Evolutionary conservation across 2,113 vertebrate genomes (phyloP), one percentile per base, ranked within the genome.

Genomic region (Clarias batrachus): DNA sequence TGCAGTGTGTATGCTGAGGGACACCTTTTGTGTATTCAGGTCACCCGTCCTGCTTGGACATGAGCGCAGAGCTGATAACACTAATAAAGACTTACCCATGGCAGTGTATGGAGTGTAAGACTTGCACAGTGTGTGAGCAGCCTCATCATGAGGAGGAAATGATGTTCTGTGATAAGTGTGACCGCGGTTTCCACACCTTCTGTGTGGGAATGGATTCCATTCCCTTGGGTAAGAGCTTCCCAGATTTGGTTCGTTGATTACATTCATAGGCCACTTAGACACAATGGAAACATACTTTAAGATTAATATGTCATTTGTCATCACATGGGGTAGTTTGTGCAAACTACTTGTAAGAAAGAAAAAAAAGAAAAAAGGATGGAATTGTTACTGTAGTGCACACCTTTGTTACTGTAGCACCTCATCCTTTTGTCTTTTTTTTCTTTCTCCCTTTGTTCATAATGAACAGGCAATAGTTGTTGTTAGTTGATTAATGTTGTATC

Each of bases 91-190:
- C 97, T 13, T 99, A 99, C 85, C 96, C 95, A 8, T 99, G 98
- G 98, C 98, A 99, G 92, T 99, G 98, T 89, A 99, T 99, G 98
- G 98, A 99, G 91, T 99, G 98, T 91, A 99, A 99, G 93, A 97
- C 97, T 0, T 99, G 98, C 95, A 96, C 96, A 80, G 92, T 99
- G 85, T 99, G 98, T 33, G 95, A 97, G 93, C 97, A 99, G 91
- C 98, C 98, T 81, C 97, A 99, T 90, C 98, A 99, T 0, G 98
- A 99, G 95, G 98, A 99, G 87, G 97, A 99, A 92, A 98, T 99
- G 98, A 99, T 99, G 98, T 99, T 99, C 96, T 99, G 98, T 91
- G 98, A 99, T 92, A 95, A 97, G 86, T 99, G 98, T 94, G 98
- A 99, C 92, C 94, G 98, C 83, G 98, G 98, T 62, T 98, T 97